A percentile compares a stretch with the other conserved stretches of the same genome.
phyloP scores from a whole-genome alignment of 2,113 vertebrate species.

The Nesogale talazaci region DNA sequence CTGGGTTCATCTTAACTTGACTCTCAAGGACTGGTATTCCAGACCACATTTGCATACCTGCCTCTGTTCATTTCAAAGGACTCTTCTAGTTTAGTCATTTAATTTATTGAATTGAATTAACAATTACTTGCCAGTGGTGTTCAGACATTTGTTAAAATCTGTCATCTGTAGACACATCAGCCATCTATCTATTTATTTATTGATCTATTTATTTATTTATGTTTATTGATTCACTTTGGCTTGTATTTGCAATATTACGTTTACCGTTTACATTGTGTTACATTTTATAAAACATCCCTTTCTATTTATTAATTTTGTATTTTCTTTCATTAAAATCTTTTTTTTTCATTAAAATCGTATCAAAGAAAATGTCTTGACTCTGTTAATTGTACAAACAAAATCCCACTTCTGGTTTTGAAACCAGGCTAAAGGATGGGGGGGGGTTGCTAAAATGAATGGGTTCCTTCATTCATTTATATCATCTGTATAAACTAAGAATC shows the following conservation, averaged over 20 bases:
- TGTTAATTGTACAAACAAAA: background rate
- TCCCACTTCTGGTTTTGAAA: too few relatives aligned
- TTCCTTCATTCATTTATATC: background rate
- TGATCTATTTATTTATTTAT: background rate
- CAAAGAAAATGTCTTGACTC: background rate
- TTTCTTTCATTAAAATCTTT: background rate
- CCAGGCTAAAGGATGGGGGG: too few relatives aligned
- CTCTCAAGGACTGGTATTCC: background rate
- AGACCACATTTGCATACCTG: background rate
- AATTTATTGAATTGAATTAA: background rate
- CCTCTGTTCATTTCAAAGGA: background rate
- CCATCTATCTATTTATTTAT: background rate
- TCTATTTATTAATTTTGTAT: background rate
- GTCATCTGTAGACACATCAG: background rate
- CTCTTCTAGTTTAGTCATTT: background rate
- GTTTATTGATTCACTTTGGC: background rate
- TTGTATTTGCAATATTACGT: background rate
- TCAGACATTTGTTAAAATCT: background rate
- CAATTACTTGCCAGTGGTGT: background rate
- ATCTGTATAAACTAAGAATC: background rate
- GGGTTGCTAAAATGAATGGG: too few relatives aligned
- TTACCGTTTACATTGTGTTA: background rate
- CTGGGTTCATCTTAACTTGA: background rate
- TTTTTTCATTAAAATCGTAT: slow-evolving; percentile 2
- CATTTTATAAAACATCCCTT: background rate